These are phyloP conservation scores for Polyommatus icarus DNA, from an alignment of 2,888 invertebrate genomes.

Conservation along the genomic window DNA sequence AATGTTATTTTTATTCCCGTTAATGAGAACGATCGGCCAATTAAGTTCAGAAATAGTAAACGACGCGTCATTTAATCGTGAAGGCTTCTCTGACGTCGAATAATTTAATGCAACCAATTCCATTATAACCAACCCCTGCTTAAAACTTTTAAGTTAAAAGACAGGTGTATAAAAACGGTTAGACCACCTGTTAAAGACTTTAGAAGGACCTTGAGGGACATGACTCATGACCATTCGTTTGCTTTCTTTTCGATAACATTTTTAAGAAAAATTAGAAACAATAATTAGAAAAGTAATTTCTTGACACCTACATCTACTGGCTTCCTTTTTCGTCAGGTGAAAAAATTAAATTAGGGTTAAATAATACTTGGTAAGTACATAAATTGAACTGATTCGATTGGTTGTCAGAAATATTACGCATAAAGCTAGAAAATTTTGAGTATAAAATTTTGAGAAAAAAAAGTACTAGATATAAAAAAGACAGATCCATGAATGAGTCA, in stretches of 20 bases:
- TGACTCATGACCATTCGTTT: neutral
- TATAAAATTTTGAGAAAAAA: neutral
- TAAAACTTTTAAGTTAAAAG: neutral
- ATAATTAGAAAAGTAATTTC: no score
- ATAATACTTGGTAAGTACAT: no score
- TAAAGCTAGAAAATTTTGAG: neutral
- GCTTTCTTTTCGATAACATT: neutral
- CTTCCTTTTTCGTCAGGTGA: no score
- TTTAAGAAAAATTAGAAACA: no score
- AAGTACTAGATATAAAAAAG: constrained; percentile 10
- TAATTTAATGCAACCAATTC: neutral
- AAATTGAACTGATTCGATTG: no score
- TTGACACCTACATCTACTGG: no score
- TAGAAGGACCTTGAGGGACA: neutral
- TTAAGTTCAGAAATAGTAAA: no score
- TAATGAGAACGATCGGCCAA: neutral
- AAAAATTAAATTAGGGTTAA: no score
- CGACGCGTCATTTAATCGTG: neutral
- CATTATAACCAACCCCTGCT: neutral
- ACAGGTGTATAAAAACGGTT: constrained; percentile 4
- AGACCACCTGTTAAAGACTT: neutral
- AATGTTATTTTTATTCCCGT: neutral
- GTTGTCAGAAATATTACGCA: no score
- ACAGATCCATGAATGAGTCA: neutral
- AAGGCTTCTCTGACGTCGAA: neutral